These are phyloP conservation scores for Petromus typicus DNA, from an alignment of 2,113 vertebrate genomes.

Conservation along the genomic window DNA sequence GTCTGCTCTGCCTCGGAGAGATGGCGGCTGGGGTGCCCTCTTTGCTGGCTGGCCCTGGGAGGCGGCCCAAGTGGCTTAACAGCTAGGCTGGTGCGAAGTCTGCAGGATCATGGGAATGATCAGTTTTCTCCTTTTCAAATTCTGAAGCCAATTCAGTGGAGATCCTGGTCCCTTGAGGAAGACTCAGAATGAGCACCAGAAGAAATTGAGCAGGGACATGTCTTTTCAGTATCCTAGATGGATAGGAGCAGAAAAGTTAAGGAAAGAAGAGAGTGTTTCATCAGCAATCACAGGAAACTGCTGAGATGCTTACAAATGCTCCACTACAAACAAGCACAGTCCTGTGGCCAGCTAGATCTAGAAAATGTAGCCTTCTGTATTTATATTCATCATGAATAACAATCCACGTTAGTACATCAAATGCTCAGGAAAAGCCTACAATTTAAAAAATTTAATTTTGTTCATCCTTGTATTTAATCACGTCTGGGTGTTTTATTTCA, in stretches of 20 bases:
- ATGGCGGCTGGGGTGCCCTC: not conserved
- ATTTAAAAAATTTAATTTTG: not conserved
- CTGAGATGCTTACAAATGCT: not conserved
- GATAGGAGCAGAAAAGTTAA: constrained; percentile 40
- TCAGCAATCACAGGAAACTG: constrained; percentile 28
- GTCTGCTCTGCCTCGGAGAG: not conserved
- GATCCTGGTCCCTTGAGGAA: constrained; percentile 57
- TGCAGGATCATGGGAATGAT: not conserved
- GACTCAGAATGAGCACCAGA: constrained; percentile 48
- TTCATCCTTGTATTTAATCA: not conserved
- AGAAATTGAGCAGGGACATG: not conserved
- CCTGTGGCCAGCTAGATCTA: not conserved
- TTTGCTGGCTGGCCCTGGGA: not conserved
- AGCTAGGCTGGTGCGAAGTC: not conserved
- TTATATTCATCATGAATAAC: not conserved
- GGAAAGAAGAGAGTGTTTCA: not conserved
- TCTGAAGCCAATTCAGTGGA: constrained; percentile 51
- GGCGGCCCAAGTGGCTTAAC: not conserved
- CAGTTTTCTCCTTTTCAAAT: not conserved
- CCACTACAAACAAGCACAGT: not conserved
- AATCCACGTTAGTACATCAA: not conserved
- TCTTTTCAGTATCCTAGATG: constrained; percentile 43
- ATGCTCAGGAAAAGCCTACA: not conserved
- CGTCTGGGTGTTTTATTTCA: not conserved
- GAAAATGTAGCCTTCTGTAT: not conserved